A percentile compares a stretch with the other conserved stretches of the same genome.
Conservation (phyloP, 2,113 vertebrate genomes). For the Prinia subflava region DNA sequence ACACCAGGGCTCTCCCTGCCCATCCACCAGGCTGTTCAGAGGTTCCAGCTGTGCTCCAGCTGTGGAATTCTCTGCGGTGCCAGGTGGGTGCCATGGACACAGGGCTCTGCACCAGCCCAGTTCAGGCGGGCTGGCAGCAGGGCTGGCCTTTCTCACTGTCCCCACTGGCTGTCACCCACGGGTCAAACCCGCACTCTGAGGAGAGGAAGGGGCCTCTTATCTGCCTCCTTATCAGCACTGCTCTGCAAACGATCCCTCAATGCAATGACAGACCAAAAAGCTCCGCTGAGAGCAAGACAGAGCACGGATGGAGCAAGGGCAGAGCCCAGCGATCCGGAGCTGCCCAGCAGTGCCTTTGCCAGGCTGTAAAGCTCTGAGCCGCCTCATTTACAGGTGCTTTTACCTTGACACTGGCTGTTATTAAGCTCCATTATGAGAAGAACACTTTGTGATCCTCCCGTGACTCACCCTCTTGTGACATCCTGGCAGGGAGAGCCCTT, state of each 20-base stretch:
- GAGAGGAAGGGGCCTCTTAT: not conserved
- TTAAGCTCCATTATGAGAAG: not conserved
- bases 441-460: not conserved
- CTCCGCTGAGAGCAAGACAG: rapidly evolving
- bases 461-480: slow-evolving; percentile 48
- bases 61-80: not conserved
- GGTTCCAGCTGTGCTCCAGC: not conserved
- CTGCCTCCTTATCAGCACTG: not conserved
- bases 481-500: not conserved
- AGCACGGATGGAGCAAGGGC: rapidly evolving
- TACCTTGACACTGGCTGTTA: not conserved
- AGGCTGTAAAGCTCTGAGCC: not conserved
- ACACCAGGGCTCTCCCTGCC: rapidly evolving
- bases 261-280: not conserved
- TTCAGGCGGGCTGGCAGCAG: not conserved
- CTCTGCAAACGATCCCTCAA: rapidly evolving
- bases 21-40: rapidly evolving
- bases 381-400: not conserved
- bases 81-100: rapidly evolving
- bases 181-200: not conserved
- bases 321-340: not conserved
- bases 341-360: not conserved
- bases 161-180: rapidly evolving
- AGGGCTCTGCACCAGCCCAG: rapidly evolving
- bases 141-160: not conserved